Evolutionary conservation across 2,888 invertebrate genomes (phyloP), one percentile per base, ranked within the genome.

Genomic region (Rhaphigaster nebulosa): DNA sequence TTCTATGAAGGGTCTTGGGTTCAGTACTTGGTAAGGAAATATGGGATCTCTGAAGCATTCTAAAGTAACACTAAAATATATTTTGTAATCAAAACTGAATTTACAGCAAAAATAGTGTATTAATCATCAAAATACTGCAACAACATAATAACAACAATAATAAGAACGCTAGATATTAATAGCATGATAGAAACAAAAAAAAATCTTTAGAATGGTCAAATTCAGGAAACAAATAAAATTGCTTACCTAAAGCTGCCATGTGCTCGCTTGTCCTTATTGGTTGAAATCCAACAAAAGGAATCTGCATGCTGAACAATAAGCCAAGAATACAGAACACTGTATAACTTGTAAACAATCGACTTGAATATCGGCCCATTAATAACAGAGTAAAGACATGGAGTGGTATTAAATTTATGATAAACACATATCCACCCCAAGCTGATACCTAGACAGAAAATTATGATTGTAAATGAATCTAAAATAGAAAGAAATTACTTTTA

Each of bases 341-440:
- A 94, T 99, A 99, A 93, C 99, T 99, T 93, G 97, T 98, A 93
- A 99, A 98, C 88, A 99, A 95, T 88, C 98, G 95, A 93, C 97
- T 96, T 1, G 99, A 99, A 94, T 97, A 99, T 90, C 99, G 95
- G 76, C 99, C 99, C 98, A 99, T 99, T 87, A 99, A 94, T 87
- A 99, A 95, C 76, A 99, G 95, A 4, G 97, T 97, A 94, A 99
- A 99, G 10, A 99, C 99, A 93, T 99, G 99, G 23, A 99, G 95
- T 0, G 99, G 99, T 92, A 99, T 99, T 93, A 99, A 95, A 94
- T 99, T 99, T 93, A 99, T 99, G 93, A 99, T 99, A 94, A 99
- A 99, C 76, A 99, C 99, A 93, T 99, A 99, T 92, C 99, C 99
- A 93, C 99, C 99, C 99, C 99, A 99, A 92, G 99, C 99, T 92